These are phyloP conservation scores for Nyctibius bracteatus DNA, from an alignment of 2,113 vertebrate species.

Conservation along the genomic window DNA sequence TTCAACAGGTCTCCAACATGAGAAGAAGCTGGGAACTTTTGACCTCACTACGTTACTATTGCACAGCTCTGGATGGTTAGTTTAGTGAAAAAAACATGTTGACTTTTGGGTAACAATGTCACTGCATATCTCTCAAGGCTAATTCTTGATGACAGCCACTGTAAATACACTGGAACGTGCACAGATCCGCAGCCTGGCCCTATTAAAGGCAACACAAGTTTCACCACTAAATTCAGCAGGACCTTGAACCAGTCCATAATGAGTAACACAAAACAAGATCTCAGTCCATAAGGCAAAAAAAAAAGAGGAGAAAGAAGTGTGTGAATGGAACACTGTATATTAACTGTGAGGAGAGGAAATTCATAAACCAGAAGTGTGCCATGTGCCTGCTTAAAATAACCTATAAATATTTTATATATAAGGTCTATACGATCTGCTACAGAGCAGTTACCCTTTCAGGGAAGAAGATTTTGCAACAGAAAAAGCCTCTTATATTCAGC, in stretches of 20 bases:
- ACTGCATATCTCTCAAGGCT: background rate
- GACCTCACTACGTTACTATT: background rate
- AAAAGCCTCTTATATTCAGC: background rate
- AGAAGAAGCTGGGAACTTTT: background rate
- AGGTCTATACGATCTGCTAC: background rate
- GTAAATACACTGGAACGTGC: background rate
- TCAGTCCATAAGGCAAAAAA: background rate
- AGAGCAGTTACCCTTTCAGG: background rate
- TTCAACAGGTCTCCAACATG: background rate
- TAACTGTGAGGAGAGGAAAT: background rate
- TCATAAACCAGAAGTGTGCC: background rate
- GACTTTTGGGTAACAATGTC: background rate
- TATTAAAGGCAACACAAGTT: slow-evolving; percentile 1
- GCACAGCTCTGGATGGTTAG: background rate
- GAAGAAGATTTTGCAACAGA: background rate
- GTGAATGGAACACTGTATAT: background rate
- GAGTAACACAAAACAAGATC: background rate
- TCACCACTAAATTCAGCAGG: background rate
- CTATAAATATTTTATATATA: background rate
- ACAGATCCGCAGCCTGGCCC: background rate
- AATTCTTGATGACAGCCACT: background rate
- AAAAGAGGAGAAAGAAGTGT: background rate
- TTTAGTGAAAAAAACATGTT: background rate
- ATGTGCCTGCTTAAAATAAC: background rate
- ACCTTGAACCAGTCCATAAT: background rate